Evolutionary conservation across 2,888 invertebrate species (phyloP), one percentile per base, ranked within the genome.

Genomic region (Ectemnius continuus): DNA sequence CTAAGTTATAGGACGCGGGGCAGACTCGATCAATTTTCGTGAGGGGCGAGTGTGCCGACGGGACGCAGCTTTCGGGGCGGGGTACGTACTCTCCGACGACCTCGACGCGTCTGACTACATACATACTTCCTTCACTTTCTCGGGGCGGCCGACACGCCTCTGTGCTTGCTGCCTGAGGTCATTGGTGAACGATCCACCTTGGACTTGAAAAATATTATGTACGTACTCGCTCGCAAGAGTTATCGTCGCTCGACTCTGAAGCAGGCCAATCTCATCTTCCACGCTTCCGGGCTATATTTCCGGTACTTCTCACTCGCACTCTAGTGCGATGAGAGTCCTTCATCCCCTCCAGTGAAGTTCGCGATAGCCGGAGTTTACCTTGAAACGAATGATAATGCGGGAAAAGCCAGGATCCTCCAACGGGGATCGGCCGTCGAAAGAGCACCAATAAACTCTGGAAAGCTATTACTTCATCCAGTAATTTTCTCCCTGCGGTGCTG

Each of bases 181-280:
- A 64, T 57, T 47, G 64, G 59, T 45, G 67, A 70, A 67, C 67
- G 62, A 62, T 69, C 72, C 72, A 75, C 77, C 75, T 77, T 77
- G 77, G 68, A 71, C 77, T 75, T 72, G 75, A 77, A 72, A 76
- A 36, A 11, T 36, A 36, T 36, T 36, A 36, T 36, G 36, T 36
- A 36, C 8, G 67, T 68, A 68, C 67, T n/a, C 23, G 59, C 26
- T 59, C 58, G 45, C 45, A 52, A 46, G 62, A 76, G 71, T 71
- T 71, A 72, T 66, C 59, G 65, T 26, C 36, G 36, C 3, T 36
- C 65, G 60, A 68, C 64, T 75, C 70, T 66, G 75, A 56, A 65
- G 64, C 70, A 61, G 64, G 48, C 47, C 47, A 67, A 46, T 67
- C 58, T 48, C 8, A 61, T 48, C 56, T 57, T 28, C 4, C 20